Percentiles rank a stretch among this genome's conserved stretches.
These are phyloP conservation scores for Melanargia galathea DNA, from an alignment of 2,888 invertebrate genomes.

Conservation along the genomic window DNA sequence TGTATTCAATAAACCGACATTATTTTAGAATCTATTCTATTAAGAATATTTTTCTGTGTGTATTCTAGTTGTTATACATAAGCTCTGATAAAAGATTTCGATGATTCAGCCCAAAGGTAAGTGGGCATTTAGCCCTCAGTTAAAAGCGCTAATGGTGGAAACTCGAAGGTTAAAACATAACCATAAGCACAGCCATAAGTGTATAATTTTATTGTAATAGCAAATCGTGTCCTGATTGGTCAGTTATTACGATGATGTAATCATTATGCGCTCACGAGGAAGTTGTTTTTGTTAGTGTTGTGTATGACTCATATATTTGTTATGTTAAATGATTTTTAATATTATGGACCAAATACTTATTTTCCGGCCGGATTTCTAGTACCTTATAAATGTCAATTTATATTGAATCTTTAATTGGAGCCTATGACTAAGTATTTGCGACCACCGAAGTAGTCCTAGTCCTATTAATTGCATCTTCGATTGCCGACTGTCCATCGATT, in stretches of 20 bases:
- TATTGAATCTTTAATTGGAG: not conserved
- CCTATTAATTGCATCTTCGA: slow-evolving; percentile 24
- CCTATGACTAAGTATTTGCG: slow-evolving; percentile 1
- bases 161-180: slow-evolving; percentile 28
- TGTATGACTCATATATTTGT: slow-evolving; percentile 28
- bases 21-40: too few relatives aligned
- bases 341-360: not conserved
- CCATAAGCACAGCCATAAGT: not conserved
- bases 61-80: too few relatives aligned
- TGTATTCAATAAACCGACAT: too few relatives aligned
- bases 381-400: too few relatives aligned
- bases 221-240: slow-evolving; percentile 31
- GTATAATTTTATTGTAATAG: slow-evolving; percentile 18
- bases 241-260: slow-evolving; percentile 34
- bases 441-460: slow-evolving; percentile 3
- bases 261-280: slow-evolving; percentile 22
- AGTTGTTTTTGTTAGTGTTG: slow-evolving; percentile 20
- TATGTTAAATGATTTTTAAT: slow-evolving; percentile 18
- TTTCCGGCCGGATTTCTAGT: too few relatives aligned
- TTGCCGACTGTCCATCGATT: slow-evolving; percentile 25
- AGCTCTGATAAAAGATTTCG: not conserved
- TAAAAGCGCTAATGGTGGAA: slow-evolving; percentile 28
- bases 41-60: too few relatives aligned
- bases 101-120: slow-evolving; percentile 10
- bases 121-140: slow-evolving; percentile 20